A percentile compares a stretch with the other conserved stretches of the same genome.
Conservation (phyloP, 2,888 invertebrate species). For the Koerneria pararmatus region DNA sequence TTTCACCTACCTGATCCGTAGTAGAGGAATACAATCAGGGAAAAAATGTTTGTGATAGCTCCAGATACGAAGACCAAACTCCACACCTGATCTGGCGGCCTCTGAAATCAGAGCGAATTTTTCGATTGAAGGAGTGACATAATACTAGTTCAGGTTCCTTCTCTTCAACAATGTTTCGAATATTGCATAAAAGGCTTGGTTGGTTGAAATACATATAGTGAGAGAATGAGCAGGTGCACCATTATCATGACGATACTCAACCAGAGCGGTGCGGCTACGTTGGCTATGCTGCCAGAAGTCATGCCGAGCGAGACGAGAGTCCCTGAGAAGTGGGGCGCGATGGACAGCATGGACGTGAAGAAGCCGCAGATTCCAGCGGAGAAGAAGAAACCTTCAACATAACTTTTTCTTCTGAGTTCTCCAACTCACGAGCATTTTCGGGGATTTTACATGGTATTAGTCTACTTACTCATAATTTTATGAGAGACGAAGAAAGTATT, state of each 20-base stretch:
- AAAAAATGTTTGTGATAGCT: not conserved
- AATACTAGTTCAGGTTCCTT: not conserved
- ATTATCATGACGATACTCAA: slow-evolving; percentile 11
- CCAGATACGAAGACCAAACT: slow-evolving; percentile 17
- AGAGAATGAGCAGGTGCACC: too few species aligned
- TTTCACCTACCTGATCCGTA: slow-evolving; percentile 12
- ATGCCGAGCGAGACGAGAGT: slow-evolving; percentile 19
- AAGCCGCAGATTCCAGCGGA: slow-evolving; percentile 19
- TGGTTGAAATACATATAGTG: too few species aligned
- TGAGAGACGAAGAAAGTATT: too few species aligned
- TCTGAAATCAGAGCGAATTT: not conserved
- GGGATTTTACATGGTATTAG: not conserved
- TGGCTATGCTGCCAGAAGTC: slow-evolving; percentile 22
- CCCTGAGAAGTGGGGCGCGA: slow-evolving; percentile 19
- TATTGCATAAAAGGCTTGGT: too few species aligned
- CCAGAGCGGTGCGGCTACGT: slow-evolving; percentile 10
- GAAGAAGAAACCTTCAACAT: slow-evolving; percentile 16
- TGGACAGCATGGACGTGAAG: slow-evolving; percentile 21
- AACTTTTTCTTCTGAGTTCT: too few species aligned
- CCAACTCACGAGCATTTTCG: too few species aligned
- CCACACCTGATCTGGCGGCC: slow-evolving; percentile 20
- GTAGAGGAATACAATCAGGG: slow-evolving; percentile 8
- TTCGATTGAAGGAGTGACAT: not conserved
- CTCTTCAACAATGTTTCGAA: not conserved
- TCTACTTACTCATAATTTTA: not conserved